A percentile compares a stretch with the other conserved stretches of the same genome.
Conservation (phyloP, 2,888 invertebrate species). For the Mycalesis mineus region DNA sequence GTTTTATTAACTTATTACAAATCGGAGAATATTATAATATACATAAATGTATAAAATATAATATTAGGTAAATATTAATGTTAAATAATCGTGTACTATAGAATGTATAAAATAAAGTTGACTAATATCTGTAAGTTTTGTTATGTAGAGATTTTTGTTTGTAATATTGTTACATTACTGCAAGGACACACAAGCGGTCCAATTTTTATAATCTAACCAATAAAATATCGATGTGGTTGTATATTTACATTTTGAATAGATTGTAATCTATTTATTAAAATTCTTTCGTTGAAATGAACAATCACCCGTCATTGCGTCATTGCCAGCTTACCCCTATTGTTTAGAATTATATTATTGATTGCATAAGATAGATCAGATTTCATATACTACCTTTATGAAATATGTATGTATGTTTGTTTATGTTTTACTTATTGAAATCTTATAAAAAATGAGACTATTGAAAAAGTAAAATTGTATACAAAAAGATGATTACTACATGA, state of each 20-base stretch:
- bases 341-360: background rate
- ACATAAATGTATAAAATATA: slow-evolving; percentile 74
- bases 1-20: slow-evolving; percentile 78
- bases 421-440: background rate
- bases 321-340: slow-evolving; percentile 41
- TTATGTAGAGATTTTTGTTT: slow-evolving; percentile 79
- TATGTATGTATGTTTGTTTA: background rate
- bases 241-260: slow-evolving; percentile 77
- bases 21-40: slow-evolving; percentile 73
- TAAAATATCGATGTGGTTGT: slow-evolving; percentile 79
- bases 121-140: slow-evolving; percentile 78
- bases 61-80: slow-evolving; percentile 71
- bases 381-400: background rate
- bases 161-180: slow-evolving; percentile 76
- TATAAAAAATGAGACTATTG: too few relatives aligned
- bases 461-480: too few relatives aligned
- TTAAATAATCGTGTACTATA: slow-evolving; percentile 76
- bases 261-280: slow-evolving; percentile 75
- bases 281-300: slow-evolving; percentile 63
- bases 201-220: slow-evolving; percentile 79
- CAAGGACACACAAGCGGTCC: slow-evolving; percentile 72
- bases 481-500: too few relatives aligned
- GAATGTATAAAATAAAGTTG: slow-evolving; percentile 77
- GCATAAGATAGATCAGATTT: background rate
- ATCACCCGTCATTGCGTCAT: slow-evolving; percentile 55